Base-by-base conservation (phyloP, 2,888 invertebrate species). In the Lacanobia wlatinum region DNA sequence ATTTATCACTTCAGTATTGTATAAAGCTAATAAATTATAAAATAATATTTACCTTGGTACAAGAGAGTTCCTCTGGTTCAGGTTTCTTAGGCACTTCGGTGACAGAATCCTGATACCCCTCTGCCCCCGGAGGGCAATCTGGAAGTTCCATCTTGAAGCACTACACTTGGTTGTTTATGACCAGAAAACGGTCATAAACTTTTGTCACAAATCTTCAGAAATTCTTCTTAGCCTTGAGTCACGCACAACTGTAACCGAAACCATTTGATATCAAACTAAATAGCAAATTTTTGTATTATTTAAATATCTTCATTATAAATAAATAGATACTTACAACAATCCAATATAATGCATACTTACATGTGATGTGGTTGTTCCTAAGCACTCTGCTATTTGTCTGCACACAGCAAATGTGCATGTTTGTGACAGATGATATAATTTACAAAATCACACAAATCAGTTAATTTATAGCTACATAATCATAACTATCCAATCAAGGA, bases 111-210 rank as follows among this genome's bases (percentile, higher is more conserved):
- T 96, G 84, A 86, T 96, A 96, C 62, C 96, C 96, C 90, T 96
- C 96, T 62, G 96, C 90, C 86, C 96, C 96, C 0, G 96, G 96
- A 53, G 96, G 96, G 85, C 96, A 94, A 87, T 96, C 96, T 0
- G 96, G 95, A 43, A 96, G 92, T 16, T 96, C 96, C 96, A 96
- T 96, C 89, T 93, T 93, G 88, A 92, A 71, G 80, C 95, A 95
- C 95, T 94, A 95, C 95, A 96, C 95, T 95, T 90, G 88, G 86
- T 88, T 90, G 94, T 95, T 93, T 94, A 95, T 94, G 94, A 92
- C 91, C 93, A 90, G 78, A 86, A 89, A 88, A 89, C 84, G 89
- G 91, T 91, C 94, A 94, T 94, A 94, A 93, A 93, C 87, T 82
- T 90, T 73, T 63, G 72, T 88, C 89, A 90, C 90, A 84, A 88